Evolutionary conservation across 2,113 vertebrate species (phyloP).

Genomic region (Leptocoma aspasia): DNA sequence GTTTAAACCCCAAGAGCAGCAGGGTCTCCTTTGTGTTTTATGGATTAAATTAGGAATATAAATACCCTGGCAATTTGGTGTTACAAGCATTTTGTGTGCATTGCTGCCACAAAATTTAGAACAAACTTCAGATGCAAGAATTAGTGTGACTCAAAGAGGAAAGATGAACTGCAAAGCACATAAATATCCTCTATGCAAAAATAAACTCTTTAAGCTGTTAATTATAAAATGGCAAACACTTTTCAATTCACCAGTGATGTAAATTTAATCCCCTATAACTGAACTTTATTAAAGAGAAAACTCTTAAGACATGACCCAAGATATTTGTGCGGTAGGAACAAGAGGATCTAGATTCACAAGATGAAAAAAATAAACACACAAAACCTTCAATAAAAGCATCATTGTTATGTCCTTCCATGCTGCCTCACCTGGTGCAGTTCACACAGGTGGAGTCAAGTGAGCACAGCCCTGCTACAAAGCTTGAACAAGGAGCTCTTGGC

Average conservation of each 20-base stretch:
- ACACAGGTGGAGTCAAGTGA: neutral
- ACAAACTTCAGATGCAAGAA: neutral
- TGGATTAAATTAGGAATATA: neutral
- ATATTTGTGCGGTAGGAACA: neutral
- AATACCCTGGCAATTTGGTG: neutral
- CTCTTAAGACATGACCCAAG: neutral
- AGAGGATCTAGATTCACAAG: neutral
- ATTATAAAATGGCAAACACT: neutral
- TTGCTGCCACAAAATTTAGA: neutral
- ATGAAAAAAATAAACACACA: neutral
- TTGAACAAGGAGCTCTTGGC: neutral
- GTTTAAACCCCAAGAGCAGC: neutral
- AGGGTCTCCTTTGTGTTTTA: neutral
- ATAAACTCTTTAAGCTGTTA: neutral
- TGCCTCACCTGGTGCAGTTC: rapidly evolving
- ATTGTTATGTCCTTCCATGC: neutral
- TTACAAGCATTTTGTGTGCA: neutral
- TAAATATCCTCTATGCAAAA: neutral
- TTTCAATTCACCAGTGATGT: neutral
- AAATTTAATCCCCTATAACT: neutral
- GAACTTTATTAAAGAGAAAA: neutral
- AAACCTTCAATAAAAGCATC: neutral
- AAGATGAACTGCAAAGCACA: neutral
- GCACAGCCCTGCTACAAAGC: neutral
- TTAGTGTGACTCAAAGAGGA: neutral